These are phyloP conservation scores for Myrmophylax atrothorax DNA, from an alignment of 2,113 vertebrate genomes.

Conservation along the genomic window DNA sequence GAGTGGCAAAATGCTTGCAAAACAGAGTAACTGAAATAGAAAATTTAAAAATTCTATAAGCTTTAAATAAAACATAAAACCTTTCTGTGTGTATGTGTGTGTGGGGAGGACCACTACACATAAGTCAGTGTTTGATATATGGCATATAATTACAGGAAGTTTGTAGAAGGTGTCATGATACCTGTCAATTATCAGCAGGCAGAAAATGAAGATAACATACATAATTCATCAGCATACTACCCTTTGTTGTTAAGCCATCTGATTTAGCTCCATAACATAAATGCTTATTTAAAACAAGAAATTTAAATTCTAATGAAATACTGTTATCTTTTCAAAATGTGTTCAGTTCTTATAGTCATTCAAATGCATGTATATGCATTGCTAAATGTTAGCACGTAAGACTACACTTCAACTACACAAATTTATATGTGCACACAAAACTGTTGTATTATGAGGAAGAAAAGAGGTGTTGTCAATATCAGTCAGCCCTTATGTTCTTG, in stretches of 20 bases:
- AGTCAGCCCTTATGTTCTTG: background rate
- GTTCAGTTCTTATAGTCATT: background rate
- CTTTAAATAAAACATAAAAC: constrained; percentile 80
- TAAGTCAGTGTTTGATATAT: constrained; percentile 65
- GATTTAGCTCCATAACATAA: constrained; percentile 66
- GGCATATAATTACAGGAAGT: constrained; percentile 73
- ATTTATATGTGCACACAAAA: background rate
- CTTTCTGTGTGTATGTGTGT: constrained; percentile 17
- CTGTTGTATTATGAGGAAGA: background rate
- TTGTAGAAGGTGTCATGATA: constrained; percentile 77
- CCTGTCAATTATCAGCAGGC: constrained; percentile 80
- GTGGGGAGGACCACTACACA: background rate
- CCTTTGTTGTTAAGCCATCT: constrained; percentile 73
- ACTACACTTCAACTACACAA: background rate
- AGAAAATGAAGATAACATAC: constrained; percentile 79
- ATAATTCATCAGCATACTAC: constrained; percentile 78
- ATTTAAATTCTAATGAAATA: constrained; percentile 67
- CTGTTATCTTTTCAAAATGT: constrained; percentile 20
- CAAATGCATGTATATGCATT: background rate
- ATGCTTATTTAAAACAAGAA: constrained; percentile 68
- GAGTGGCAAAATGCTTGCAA: constrained; percentile 58
- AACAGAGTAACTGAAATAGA: constrained; percentile 24
- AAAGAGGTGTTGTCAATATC: background rate
- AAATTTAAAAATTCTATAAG: constrained; percentile 46
- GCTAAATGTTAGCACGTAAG: background rate